Base-by-base conservation (phyloP, 2,797 vertebrate species). In the Esox masquinongy region DNA sequence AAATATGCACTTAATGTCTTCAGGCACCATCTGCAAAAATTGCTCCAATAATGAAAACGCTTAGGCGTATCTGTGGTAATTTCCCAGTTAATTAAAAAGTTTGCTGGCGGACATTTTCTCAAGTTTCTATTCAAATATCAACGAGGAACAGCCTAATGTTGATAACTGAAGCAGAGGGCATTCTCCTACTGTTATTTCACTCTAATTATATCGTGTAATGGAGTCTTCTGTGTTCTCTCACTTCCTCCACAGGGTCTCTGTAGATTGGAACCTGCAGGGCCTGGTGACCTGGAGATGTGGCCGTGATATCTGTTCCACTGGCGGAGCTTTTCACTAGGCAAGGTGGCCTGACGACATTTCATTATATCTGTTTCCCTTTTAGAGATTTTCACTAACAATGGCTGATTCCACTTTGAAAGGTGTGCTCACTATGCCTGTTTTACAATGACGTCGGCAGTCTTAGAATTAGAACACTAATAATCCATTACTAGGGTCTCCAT, bases 331-430 rank as follows among this genome's bases (percentile, higher is more conserved):
- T 81, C 39, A 6, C 39, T 43, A 43, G 9, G 39, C 39, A 43
- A 43, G 39, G 39, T 43, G 29, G 29, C 29, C 29, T 31, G 29
- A 31, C 1, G 29, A 31, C 1, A 31, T 31, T 31, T 82, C 90
- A 80, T 92, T 86, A 74, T 49, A 74, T 49, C n/a, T 74, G 74
- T 79, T 80, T 74, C 49, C 80, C 72, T 17, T 81, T 70, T 74
- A 76, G 70, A 82, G 86, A 85, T 87, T 84, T 82, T 81, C 29
- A 17, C 77, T 76, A 85, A 87, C 86, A 91, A 88, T 87, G 43
- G 74, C 78, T 74, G 36, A 14, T 12, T 47, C 36, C 29, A 17
- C 77, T 76, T 83, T 86, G 80, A 85, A 92, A 87, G 83, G 91
- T 86, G 39, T 14, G n/a, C 36, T 22, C 68, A 17, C 29, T 36